Evolutionary conservation across 2,797 vertebrate genomes (phyloP), one percentile per base, ranked within the genome.

Genomic region (Gambusia yucatana): DNA sequence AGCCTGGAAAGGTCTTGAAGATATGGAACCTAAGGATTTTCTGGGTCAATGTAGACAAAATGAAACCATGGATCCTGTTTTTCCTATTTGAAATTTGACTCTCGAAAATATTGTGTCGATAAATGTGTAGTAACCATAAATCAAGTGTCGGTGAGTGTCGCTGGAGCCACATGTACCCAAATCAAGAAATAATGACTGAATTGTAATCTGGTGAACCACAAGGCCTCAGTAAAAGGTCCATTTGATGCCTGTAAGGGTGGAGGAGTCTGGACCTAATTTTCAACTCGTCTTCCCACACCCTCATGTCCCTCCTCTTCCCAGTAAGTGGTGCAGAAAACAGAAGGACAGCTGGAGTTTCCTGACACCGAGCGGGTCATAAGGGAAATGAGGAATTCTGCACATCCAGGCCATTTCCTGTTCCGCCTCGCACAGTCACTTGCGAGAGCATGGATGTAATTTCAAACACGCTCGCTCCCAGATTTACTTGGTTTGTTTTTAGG

Each of bases 331-430:
- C 20, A 1, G 75, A 85, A 59, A 59, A 77, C 72, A 72, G 33
- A 7, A 75, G 67, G 91, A 92, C 93, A 94, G 93, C 90, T 93
- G 86, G 83, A 78, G 89, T 78, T 87, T 92, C 83, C 90, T 86
- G 88, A 86, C 77, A 87, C 79, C 46, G 61, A 88, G 84, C 52
- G 16, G 72, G 87, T 86, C 82, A 55, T 67, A 73, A 50, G 93
- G 93, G 92, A 90, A 87, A 92, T 87, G 44, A 85, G 88, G 91
- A 94, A 94, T 95, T 87, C 89, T 79, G 88, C 75, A 86, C 92
- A 92, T 94, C 92, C 86, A 88, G 88, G 83, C 80, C 81, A 92
- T 92, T 94, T 95, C 93, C 93, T 93, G 90, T 86, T 70, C 46
- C 2, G 50, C 83, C 90, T 87, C 77, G 81, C 71, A 87, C 83